phyloP scores from a whole-genome alignment of 1,140 invertebrate species.

The Drosophila sturtevanti region DNA sequence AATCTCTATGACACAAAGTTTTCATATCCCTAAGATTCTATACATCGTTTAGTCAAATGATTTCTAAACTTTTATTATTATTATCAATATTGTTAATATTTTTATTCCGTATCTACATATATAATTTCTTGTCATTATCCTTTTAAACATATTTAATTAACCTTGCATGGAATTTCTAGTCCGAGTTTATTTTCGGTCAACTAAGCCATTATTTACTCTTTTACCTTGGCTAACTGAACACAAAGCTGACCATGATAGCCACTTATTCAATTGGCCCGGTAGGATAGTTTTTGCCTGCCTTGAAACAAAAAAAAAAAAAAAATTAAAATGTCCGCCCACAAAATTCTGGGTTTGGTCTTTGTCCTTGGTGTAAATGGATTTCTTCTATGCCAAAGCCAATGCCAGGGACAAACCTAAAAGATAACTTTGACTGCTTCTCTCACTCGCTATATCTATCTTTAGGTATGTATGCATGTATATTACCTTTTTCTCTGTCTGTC shows the following conservation, averaged over 20 bases:
- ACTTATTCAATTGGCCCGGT: slow-evolving; percentile 37
- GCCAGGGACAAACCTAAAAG: slow-evolving; percentile 44
- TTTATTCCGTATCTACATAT: no score
- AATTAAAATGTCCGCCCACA: slow-evolving; percentile 26
- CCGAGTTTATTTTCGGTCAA: slow-evolving; percentile 2
- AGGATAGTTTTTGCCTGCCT: slow-evolving; percentile 7
- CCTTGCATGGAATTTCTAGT: slow-evolving; percentile 11
- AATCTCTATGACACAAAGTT: no score
- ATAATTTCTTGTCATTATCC: neutral
- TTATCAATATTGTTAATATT: no score
- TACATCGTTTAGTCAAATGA: no score
- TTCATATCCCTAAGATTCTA: no score
- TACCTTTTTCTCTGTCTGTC: neutral
- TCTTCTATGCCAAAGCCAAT: slow-evolving; percentile 35
- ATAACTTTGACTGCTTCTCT: slow-evolving; percentile 7
- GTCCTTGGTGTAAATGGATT: slow-evolving; percentile 48
- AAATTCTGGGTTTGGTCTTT: neutral
- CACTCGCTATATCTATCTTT: neutral
- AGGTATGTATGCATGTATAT: neutral
- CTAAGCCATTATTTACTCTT: slow-evolving; percentile 19
- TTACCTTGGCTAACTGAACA: slow-evolving; percentile 4
- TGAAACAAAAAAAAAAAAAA: slow-evolving; percentile 35
- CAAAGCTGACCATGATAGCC: slow-evolving; percentile 7
- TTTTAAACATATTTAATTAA: slow-evolving; percentile 16
- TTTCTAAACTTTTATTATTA: no score